Percentiles rank a stretch among this genome's conserved stretches.
These are phyloP conservation scores for Sander vitreus DNA, from an alignment of 2,113 vertebrate genomes.

Conservation along the genomic window DNA sequence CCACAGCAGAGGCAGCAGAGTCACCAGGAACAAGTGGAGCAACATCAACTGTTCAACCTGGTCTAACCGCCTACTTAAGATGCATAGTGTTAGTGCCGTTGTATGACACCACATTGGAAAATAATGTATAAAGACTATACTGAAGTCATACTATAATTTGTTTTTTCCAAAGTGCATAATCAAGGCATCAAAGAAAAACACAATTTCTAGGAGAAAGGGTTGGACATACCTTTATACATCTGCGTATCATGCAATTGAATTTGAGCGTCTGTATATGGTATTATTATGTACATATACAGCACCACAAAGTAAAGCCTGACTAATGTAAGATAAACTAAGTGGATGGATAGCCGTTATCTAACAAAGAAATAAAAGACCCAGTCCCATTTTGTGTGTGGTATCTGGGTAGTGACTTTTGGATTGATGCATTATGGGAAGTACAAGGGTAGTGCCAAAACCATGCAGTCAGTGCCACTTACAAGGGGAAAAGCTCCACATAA, in stretches of 20 bases:
- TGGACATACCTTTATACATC: neutral
- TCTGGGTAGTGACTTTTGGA: conserved; percentile 64
- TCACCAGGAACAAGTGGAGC: neutral
- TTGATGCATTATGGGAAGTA: conserved; percentile 73
- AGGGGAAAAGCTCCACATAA: conserved; percentile 73
- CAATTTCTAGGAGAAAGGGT: neutral
- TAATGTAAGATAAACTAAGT: conserved; percentile 23
- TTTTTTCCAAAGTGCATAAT: neutral
- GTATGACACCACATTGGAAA: conserved; percentile 1
- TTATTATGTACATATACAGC: neutral
- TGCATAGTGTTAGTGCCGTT: neutral
- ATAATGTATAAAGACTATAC: neutral
- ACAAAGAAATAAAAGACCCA: conserved; percentile 40
- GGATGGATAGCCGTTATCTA: conserved; percentile 36
- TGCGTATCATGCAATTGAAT: neutral
- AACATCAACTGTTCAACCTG: neutral
- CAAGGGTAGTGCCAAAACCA: conserved; percentile 70
- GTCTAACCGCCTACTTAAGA: neutral
- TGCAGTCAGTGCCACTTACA: conserved; percentile 67
- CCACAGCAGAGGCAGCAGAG: neutral
- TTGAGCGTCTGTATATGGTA: neutral
- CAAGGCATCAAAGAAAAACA: neutral
- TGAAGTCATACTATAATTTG: neutral
- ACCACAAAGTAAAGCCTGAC: conserved; percentile 5
- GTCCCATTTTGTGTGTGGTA: conserved; percentile 40